These are phyloP conservation scores for Bombus pascuorum DNA, from an alignment of 1,140 invertebrate species.

Conservation along the genomic window DNA sequence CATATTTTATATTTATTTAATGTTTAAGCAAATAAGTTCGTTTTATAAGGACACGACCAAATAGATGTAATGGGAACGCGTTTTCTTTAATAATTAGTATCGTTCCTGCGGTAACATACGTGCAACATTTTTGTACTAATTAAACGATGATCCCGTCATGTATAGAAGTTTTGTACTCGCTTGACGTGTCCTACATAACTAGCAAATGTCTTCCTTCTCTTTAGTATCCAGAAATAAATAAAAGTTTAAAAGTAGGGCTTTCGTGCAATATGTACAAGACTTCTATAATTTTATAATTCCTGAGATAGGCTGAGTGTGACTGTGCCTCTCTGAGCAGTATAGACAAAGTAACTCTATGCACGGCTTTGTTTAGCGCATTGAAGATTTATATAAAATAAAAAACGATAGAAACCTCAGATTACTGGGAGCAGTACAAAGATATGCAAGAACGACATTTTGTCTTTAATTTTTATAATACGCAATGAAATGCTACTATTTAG, in stretches of 20 bases:
- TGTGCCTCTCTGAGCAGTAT: constrained; percentile 55
- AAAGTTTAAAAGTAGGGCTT: constrained; percentile 66
- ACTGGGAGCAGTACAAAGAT: constrained; percentile 78
- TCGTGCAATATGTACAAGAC: constrained; percentile 72
- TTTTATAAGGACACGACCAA: constrained; percentile 70
- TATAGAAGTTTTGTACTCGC: constrained; percentile 73
- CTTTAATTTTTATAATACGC: constrained; percentile 77
- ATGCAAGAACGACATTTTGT: constrained; percentile 76
- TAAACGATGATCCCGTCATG: constrained; percentile 39
- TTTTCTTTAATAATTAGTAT: constrained; percentile 63
- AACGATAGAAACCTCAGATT: constrained; percentile 62
- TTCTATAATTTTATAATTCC: constrained; percentile 67
- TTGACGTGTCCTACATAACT: constrained; percentile 72
- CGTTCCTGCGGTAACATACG: constrained; percentile 54
- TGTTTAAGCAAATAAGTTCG: constrained; percentile 51
- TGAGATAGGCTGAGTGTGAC: constrained; percentile 58
- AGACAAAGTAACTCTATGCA: constrained; percentile 58
- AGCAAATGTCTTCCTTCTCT: constrained; percentile 77
- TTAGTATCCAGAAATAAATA: constrained; percentile 66
- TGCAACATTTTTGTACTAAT: constrained; percentile 62
- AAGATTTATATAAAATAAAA: constrained; percentile 63
- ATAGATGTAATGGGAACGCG: constrained; percentile 68
- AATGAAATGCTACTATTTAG: constrained; percentile 59
- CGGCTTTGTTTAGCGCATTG: constrained; percentile 62
- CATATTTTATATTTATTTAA: constrained; percentile 71